Conservation (phyloP, 2,888 invertebrate species). For the Drosophila atripex region DNA sequence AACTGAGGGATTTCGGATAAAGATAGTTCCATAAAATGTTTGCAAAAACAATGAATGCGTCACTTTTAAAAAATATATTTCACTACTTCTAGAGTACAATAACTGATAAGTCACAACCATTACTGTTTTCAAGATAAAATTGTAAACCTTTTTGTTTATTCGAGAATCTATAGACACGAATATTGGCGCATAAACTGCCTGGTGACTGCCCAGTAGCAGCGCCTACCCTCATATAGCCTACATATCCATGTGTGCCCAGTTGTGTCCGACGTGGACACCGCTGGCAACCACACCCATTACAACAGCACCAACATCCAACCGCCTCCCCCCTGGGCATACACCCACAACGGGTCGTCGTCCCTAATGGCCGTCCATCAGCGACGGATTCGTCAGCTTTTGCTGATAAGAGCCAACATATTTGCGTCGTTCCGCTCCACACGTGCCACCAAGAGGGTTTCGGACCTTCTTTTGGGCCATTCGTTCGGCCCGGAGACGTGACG, state of each 20-base stretch:
- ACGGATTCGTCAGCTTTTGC: conserved; percentile 48
- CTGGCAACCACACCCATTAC: conserved; percentile 32
- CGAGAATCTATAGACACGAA: too few species aligned
- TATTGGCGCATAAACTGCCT: conserved; percentile 13
- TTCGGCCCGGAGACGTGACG: conserved; percentile 35
- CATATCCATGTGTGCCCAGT: conserved; percentile 31
- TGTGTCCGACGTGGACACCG: conserved; percentile 26
- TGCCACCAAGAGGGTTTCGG: conserved; percentile 30
- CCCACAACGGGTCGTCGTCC: conserved; percentile 38
- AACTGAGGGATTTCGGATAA: too few species aligned
- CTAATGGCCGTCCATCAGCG: conserved; percentile 53
- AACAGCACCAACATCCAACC: conserved; percentile 4
- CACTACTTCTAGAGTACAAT: too few species aligned
- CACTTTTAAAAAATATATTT: too few species aligned
- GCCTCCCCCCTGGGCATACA: not conserved
- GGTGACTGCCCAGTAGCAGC: not conserved
- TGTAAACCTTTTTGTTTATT: too few species aligned
- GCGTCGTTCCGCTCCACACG: conserved; percentile 54
- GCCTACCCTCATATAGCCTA: conserved; percentile 10
- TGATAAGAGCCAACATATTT: conserved; percentile 66
- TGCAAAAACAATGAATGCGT: too few species aligned
- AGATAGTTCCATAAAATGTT: too few species aligned
- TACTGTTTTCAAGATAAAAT: too few species aligned
- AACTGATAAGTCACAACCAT: too few species aligned
- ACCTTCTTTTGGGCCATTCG: conserved; percentile 12